Evolutionary conservation across 2,888 invertebrate genomes (phyloP).

Genomic region (Mesorhabditis belari): DNA sequence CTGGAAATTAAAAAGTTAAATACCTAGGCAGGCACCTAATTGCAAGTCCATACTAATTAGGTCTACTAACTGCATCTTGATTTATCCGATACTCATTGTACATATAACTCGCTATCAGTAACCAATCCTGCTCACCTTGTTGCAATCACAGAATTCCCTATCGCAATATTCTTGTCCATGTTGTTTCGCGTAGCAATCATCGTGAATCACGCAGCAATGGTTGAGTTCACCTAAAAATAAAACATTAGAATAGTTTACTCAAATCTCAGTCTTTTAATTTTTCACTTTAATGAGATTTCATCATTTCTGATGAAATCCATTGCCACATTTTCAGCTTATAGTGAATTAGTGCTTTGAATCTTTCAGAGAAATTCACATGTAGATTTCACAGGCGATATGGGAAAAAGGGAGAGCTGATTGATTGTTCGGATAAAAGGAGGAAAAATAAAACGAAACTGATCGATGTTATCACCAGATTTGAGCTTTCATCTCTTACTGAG

Average conservation of each 20-base stretch:
- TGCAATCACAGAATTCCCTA: constrained; percentile 23
- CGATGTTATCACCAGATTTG: too few relatives aligned
- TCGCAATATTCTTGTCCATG: constrained; percentile 23
- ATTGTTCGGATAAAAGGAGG: too few relatives aligned
- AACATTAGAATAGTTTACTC: neutral
- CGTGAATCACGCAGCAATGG: constrained; percentile 36
- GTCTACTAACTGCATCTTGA: neutral
- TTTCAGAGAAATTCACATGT: too few relatives aligned
- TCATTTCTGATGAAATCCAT: too few relatives aligned
- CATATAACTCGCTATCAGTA: too few relatives aligned
- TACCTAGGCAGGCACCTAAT: neutral
- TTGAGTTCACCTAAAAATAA: constrained; percentile 24
- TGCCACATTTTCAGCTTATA: too few relatives aligned
- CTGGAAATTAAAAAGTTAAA: constrained; percentile 1
- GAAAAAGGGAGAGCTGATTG: too few relatives aligned
- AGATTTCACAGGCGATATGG: too few relatives aligned
- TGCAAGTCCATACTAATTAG: neutral
- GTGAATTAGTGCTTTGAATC: too few relatives aligned
- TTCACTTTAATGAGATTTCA: too few relatives aligned
- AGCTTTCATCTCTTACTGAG: too few relatives aligned
- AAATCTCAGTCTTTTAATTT: neutral
- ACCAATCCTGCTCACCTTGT: constrained; percentile 10
- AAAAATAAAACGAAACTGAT: too few relatives aligned
- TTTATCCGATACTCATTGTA: neutral
- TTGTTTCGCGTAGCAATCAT: constrained; percentile 32